Evolutionary conservation across 2,113 vertebrate species (phyloP).

Genomic region (Camelus dromedarius): DNA sequence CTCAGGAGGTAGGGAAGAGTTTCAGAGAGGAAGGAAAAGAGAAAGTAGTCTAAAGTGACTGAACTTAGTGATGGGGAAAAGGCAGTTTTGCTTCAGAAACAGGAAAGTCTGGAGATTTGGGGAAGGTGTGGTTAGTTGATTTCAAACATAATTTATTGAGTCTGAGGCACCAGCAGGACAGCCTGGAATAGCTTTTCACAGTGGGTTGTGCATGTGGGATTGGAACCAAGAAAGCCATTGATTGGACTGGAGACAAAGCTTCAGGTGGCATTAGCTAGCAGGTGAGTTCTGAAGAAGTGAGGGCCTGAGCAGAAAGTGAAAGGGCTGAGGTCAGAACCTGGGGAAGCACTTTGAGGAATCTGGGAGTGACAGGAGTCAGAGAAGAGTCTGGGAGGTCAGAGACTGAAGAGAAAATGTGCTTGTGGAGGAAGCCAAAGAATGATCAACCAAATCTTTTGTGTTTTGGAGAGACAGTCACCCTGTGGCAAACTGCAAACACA

Average conservation of each 20-base stretch:
- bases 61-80: background rate
- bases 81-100: background rate
- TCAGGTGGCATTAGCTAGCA: no score
- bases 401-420: background rate
- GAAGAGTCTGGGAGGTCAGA: background rate
- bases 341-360: background rate
- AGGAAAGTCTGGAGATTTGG: background rate
- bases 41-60: background rate
- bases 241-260: background rate
- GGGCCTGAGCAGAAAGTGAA: background rate
- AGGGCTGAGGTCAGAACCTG: background rate
- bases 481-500: background rate
- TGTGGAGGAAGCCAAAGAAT: background rate
- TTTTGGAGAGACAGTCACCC: conserved; percentile 24
- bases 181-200: background rate
- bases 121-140: background rate
- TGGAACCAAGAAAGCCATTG: background rate
- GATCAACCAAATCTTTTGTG: background rate
- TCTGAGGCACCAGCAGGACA: background rate
- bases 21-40: conserved; percentile 1
- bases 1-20: background rate
- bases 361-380: background rate
- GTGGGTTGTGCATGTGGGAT: background rate
- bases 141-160: background rate
- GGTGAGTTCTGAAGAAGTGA: background rate